Conservation (phyloP, 2,888 invertebrate genomes). For the Mesorhabditis sp. region DNA sequence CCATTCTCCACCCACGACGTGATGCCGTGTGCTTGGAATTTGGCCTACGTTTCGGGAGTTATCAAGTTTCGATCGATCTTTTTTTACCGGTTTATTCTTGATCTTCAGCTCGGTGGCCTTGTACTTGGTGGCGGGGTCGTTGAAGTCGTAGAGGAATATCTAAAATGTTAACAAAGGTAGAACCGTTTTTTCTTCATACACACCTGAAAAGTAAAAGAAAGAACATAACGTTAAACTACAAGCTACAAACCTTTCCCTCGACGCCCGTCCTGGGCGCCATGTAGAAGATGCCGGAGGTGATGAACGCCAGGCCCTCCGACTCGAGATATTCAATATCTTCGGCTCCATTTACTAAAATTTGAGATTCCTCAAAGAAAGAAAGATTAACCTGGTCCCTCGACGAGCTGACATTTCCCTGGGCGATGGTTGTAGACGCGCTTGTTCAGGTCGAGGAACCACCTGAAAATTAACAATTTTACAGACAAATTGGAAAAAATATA, state of each 20-base stretch:
- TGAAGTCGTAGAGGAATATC: conserved; percentile 36
- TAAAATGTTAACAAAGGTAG: conserved; percentile 13
- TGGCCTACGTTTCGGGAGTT: conserved; percentile 14
- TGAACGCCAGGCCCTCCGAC: conserved; percentile 26
- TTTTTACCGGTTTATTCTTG: conserved; percentile 13
- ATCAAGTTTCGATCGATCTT: conserved; percentile 2
- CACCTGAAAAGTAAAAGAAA: too few species aligned
- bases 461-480: conserved; percentile 6
- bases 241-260: not conserved
- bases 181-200: not conserved
- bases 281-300: conserved; percentile 36
- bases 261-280: conserved; percentile 13
- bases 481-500: too few species aligned
- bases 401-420: conserved; percentile 27
- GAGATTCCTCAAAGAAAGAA: not conserved
- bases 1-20: conserved; percentile 26
- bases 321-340: conserved; percentile 37
- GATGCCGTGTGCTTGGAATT: conserved; percentile 39
- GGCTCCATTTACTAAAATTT: conserved; percentile 31
- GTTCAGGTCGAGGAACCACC: conserved; percentile 24
- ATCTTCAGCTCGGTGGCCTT: conserved; percentile 12
- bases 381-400: conserved; percentile 25
- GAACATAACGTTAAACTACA: not conserved
- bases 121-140: conserved; percentile 10
- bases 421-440: conserved; percentile 32